Evolutionary conservation across 2,888 invertebrate species (phyloP), one percentile per base, ranked within the genome.

Genomic region (Beris morrisii): DNA sequence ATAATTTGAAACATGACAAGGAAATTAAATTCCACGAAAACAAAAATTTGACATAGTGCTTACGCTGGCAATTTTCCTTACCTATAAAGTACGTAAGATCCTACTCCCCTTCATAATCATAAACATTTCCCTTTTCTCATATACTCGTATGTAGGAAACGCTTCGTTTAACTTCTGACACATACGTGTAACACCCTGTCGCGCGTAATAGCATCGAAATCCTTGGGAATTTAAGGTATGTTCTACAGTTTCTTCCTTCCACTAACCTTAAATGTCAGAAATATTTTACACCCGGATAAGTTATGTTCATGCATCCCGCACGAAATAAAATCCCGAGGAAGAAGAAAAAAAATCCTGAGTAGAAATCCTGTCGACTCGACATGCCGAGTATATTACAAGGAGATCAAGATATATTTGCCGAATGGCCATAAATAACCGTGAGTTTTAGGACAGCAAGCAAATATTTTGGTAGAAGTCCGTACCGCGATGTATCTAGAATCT

Each of bases 21-120:
- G 54, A 68, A 68, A 68, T 68, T 68, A 68, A 68, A 68, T 68
- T 65, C 68, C 66, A 58, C 56, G 54, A 57, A 63, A 66, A 66
- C 64, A 57, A 66, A 54, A 56, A 57, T 32, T 38, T 63, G 66
- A 53, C 32, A 61, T 15, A 52, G n/a, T 50, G 43, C 45, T 13
- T 13, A 61, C 52, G 52, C 15, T 57, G 55, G 68, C 68, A 63
- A 31, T 57, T 66, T 63, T 9, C 65, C 30, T 13, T 28, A 50
- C 50, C 4, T n/a, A 13, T 30, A 46, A 12, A 12, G 30, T 30
- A 45, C 50, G 61, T 61, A 50, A 32, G 52, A 50, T 61, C 43
- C 61, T 61, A 38, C 61, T 38, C 52, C 52, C 43, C 30, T 50
- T 38, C 52, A 61, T 54, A 43, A 54, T 54, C 54, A 54, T 64